Evolutionary conservation across 2,113 vertebrate genomes (phyloP).

Genomic region (Eublepharis macularius): DNA sequence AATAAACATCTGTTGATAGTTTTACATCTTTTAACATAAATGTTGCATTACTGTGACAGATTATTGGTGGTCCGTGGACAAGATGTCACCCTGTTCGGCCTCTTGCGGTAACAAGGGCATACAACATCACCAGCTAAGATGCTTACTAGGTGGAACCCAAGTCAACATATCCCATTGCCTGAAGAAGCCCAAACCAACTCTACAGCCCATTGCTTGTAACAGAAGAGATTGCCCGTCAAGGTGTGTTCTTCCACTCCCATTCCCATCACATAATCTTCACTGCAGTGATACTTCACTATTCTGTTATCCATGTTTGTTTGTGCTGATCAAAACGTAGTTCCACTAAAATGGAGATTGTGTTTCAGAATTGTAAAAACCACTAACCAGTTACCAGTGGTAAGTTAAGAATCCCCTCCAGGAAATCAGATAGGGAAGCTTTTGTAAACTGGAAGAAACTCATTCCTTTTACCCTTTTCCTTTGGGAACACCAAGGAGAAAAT

Average conservation of each 20-base stretch:
- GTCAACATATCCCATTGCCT: conserved; percentile 72
- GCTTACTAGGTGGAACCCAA: conserved; percentile 70
- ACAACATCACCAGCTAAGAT: conserved; percentile 77
- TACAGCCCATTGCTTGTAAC: conserved; percentile 76
- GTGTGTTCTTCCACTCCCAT: conserved; percentile 64
- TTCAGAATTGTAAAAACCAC: neutral
- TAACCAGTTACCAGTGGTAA: too few relatives aligned
- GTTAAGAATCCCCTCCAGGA: too few relatives aligned
- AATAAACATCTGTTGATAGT: neutral
- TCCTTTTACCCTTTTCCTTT: neutral
- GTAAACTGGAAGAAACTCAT: neutral
- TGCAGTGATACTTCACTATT: neutral
- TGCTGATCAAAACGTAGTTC: neutral
- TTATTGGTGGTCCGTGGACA: conserved; percentile 79
- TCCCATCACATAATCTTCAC: neutral
- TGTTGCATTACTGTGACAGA: conserved; percentile 56
- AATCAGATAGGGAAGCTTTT: neutral
- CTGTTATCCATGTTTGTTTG: neutral
- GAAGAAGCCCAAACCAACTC: conserved; percentile 73
- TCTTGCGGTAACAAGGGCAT: conserved; percentile 78
- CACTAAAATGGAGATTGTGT: neutral
- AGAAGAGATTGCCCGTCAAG: conserved; percentile 87
- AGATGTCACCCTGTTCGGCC: conserved; percentile 72
- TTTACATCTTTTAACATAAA: neutral
- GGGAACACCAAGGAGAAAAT: neutral